Base-by-base conservation (phyloP, 92 coral and sea anemone genomes). In the Parazoanthus atlanticus region DNA sequence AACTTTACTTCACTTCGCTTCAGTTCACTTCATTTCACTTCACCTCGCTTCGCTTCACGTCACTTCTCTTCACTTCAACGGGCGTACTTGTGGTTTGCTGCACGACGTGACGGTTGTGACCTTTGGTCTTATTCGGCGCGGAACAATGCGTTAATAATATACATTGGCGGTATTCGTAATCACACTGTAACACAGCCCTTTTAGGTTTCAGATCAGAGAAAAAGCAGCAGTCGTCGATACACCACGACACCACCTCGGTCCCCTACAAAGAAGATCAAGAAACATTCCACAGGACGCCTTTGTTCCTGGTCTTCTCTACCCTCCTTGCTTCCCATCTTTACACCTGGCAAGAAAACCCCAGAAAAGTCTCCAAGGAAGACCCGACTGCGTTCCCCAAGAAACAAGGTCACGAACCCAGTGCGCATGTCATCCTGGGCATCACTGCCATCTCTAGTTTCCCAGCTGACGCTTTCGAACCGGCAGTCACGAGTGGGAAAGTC, bases 271-370 rank as follows among this genome's bases (percentile, higher is more conserved):
- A 84, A 70, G 67, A 54, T 31, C 43, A 71, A 43, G 78, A 84
- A 47, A 74, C 3, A 4, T 7, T 29, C 36, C 76, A 46, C 38
- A 41, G 64, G 78, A 16, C 67, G 65, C 41, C 87, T 84, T 21
- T 36, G 26, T 47, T 84, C 87, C 17, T 84, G 87, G 87, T 84
- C 87, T 0, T 84, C 87, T 8, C 38, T 84, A 21, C 87, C 87
- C 7, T 40, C 76, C 25, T 29, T 84, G 23, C 41, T 43, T 17
- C 58, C 87, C 1, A 84, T 43, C 26, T 28, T 25, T 83, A 23
- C 76, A 8, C 77, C 86, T 28, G 64, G 66, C 28, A 84, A 84
- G 87, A 84, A 84, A 67, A 28, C 65, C 16, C 65, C 87, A 19
- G 43, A 71, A 40, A 46, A 26, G 33, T 28, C 66, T 15, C 52